Base-by-base conservation (phyloP, 2,113 vertebrate species). In the Pygoscelis adeliae region DNA sequence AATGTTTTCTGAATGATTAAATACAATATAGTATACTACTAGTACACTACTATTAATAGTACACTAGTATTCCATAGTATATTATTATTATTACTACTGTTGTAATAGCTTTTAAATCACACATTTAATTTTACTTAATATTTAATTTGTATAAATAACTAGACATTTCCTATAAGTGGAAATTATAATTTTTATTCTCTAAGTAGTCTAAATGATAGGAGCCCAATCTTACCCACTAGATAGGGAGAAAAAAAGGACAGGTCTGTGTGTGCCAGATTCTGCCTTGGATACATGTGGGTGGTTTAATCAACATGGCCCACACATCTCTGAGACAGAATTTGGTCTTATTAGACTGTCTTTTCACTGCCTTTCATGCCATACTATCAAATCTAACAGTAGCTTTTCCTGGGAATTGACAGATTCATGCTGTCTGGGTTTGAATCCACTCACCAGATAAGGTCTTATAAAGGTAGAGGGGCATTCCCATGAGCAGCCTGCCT, bases 291-390 rank as follows among this genome's bases (percentile, higher is more conserved):
- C 40, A 42, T 15, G 91, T 93, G 89, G 87, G 93, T 96, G 87
- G 89, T 81, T 97, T 95, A 87, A 89, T 92, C 72, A 90, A 82
- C 65, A 71, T 89, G 72, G 80, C 76, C 89, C 83, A 95, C 91
- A 50, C 34, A 4, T 94, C 26, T 91, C 56, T 40, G 82, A 95
- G 65, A 63, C 40, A 87, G 73, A 87, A 83, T 91, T 91, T 89
- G 89, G 87, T 87, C 59, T 93, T 96, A 92, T 61, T 97, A 96
- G 83, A 87, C 73, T 79, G 96, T 47, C 89, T 95, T 95, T 95
- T 95, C 56, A 61, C 90, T 96, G 95, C 86, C 87, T 93, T 87
- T 78, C 1, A 0, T 89, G 74, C 62, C 29, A 29, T 65, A 63
- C 21, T 79, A 52, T 86, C 74, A 90, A 87, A 92, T 73, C 62